Base-by-base conservation (phyloP, 2,888 invertebrate genomes). In the Silvanus unidentatus region DNA sequence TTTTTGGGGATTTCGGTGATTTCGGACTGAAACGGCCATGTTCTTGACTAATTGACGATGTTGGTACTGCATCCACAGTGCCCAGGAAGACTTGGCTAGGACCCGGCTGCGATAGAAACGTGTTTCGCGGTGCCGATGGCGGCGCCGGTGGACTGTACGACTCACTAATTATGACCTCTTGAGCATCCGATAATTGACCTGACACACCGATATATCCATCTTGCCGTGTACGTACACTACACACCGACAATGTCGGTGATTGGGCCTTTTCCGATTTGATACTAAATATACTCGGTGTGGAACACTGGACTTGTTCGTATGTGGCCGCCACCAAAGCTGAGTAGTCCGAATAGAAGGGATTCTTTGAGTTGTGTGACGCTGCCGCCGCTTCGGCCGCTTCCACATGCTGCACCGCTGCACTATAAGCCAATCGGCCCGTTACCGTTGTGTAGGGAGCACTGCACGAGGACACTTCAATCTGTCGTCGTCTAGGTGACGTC, bases 61-160 rank as follows among this genome's bases (percentile, higher is more conserved):
- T 56, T 43, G 60, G 59, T 45, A 57, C 59, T 46, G 62, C 54
- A 28, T 54, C 63, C 14, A 70, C 53, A 42, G 72, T 69, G 51
- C 71, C 70, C 10, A 75, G 67, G 65, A 76, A 76, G 65, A 68
- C 71, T 62, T 69, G 65, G 56, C 65, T 59, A 50, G 69, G 62
- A 55, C 69, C 63, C 62, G 68, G 44, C 55, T 60, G 59, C 27
- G 59, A 49, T 44, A 37, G 71, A 66, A 67, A 81, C 77, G 49
- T 73, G 65, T 86, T 86, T 45, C 80, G 80, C 1, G 89, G 88
- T 0, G 89, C 88, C 16, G 89, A n/a, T n/a, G n/a, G 89, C 2
- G 89, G 89, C 1, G 88, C 88, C 1, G 37, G 37, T 12, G 88
- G 88, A 65, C 86, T 86, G 0, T 84, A 82, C 16, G 83, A 81